These are phyloP conservation scores for Prionchulus punctatus DNA, from an alignment of 2,888 invertebrate species.

Conservation along the genomic window DNA sequence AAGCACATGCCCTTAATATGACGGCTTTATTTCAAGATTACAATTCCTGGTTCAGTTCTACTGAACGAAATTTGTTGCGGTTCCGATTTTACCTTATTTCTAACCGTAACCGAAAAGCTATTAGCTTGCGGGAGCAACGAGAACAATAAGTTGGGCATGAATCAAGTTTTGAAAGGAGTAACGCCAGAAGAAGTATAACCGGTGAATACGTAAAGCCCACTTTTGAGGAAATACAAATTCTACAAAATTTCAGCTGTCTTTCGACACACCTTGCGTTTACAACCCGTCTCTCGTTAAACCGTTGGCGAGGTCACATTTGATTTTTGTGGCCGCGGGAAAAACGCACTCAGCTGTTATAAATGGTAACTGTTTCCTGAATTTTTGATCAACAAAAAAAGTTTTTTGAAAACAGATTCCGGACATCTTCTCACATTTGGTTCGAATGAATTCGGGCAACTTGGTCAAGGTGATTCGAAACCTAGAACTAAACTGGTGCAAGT, in stretches of 20 bases:
- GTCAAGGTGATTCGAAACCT: conserved; percentile 38
- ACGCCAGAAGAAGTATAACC: no score
- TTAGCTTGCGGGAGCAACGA: conserved; percentile 48
- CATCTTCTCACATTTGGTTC: conserved; percentile 49
- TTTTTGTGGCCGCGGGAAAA: conserved; percentile 46
- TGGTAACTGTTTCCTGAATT: no score
- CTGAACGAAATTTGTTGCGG: conserved; percentile 46
- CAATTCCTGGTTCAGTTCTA: conserved; percentile 38
- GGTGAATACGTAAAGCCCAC: no score
- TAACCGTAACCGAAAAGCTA: conserved; percentile 46
- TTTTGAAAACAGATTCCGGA: conserved; percentile 48
- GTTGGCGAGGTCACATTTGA: no score
- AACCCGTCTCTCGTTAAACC: no score
- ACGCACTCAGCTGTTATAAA: conserved; percentile 45
- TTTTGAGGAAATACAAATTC: no score
- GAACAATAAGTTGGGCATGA: conserved; percentile 49
- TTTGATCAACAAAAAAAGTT: no score
- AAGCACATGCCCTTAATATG: no score
- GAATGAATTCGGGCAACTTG: conserved; percentile 50
- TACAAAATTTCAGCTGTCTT: no score
- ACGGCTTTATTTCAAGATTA: no score
- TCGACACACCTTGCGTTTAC: no score
- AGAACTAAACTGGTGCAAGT: conserved; percentile 36
- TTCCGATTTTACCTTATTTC: conserved; percentile 45
- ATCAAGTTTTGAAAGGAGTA: no score